A percentile compares a stretch with the other conserved stretches of the same genome.
Conservation (phyloP, 2,888 invertebrate genomes). For the Beris chalybata region DNA sequence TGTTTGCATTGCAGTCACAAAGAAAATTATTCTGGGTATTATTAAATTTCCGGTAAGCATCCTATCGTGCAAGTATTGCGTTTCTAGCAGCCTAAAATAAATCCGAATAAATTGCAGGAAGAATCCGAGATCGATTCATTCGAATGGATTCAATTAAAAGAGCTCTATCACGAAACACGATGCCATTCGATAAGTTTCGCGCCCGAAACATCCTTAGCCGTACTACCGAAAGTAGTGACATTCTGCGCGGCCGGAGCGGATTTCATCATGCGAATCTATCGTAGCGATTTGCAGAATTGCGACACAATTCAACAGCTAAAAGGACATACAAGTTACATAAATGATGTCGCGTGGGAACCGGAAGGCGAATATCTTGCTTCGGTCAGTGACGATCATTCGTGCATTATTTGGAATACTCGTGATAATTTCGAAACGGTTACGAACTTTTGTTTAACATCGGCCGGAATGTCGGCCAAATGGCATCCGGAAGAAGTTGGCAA, state of each 20-base stretch:
- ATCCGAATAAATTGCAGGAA: slow-evolving; percentile 47
- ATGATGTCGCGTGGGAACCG: slow-evolving; percentile 69
- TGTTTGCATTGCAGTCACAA: slow-evolving; percentile 62
- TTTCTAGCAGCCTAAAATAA: background rate
- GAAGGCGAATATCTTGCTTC: slow-evolving; percentile 71
- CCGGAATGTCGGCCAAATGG: slow-evolving; percentile 69
- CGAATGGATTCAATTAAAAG: slow-evolving; percentile 60
- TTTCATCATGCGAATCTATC: slow-evolving; percentile 61
- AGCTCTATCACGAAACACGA: slow-evolving; percentile 61
- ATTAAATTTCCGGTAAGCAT: slow-evolving; percentile 61
- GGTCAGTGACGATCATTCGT: slow-evolving; percentile 76
- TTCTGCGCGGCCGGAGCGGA: slow-evolving; percentile 60
- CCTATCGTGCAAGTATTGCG: background rate
- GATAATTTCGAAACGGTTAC: slow-evolving; percentile 59
- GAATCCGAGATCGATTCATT: slow-evolving; percentile 60
- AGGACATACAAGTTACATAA: slow-evolving; percentile 71
- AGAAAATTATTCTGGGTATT: slow-evolving; percentile 61
- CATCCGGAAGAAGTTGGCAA: slow-evolving; percentile 71
- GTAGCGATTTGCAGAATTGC: slow-evolving; percentile 59
- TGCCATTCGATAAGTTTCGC: slow-evolving; percentile 64
- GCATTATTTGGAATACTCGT: slow-evolving; percentile 66
- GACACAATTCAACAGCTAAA: slow-evolving; percentile 54
- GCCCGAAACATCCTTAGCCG: slow-evolving; percentile 63
- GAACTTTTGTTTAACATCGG: slow-evolving; percentile 66
- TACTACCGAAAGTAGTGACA: slow-evolving; percentile 60